phyloP scores from a whole-genome alignment of 2,888 invertebrate genomes.

The Carabus problematicus region DNA sequence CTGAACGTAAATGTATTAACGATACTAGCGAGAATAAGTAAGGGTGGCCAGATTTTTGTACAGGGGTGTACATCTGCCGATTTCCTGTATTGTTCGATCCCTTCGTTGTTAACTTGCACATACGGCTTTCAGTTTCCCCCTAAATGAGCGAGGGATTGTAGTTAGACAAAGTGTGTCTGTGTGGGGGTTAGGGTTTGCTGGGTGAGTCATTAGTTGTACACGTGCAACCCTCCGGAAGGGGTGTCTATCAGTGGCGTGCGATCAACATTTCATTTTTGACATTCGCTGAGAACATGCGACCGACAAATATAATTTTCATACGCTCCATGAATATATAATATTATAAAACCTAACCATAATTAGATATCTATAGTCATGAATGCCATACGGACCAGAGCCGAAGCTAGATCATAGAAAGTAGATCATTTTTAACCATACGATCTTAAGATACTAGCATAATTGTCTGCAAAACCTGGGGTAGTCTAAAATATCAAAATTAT shows the following conservation, averaged over 20 bases:
- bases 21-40: not conserved
- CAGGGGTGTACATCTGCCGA: slow-evolving; percentile 40
- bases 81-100: slow-evolving; percentile 31
- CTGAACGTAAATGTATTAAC: too few relatives aligned
- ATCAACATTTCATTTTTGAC: slow-evolving; percentile 6
- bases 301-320: too few relatives aligned
- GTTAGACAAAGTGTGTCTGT: not conserved
- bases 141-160: slow-evolving; percentile 11
- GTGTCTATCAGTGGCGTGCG: slow-evolving; percentile 30
- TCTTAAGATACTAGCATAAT: too few relatives aligned
- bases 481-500: too few relatives aligned
- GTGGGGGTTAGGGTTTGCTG: not conserved
- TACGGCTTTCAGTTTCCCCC: slow-evolving; percentile 8
- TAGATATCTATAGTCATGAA: too few relatives aligned
- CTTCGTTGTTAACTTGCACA: slow-evolving; percentile 15
- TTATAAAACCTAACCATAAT: too few relatives aligned
- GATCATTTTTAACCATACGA: too few relatives aligned
- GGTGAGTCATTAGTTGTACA: slow-evolving; percentile 27
- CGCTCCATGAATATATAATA: too few relatives aligned
- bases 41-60: slow-evolving; percentile 38
- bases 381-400: too few relatives aligned
- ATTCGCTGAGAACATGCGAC: too few relatives aligned
- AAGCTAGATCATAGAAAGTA: too few relatives aligned
- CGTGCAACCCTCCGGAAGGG: slow-evolving; percentile 29
- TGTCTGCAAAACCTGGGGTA: too few relatives aligned